Conservation (phyloP, 2,888 invertebrate species). For the Synergus laeviventris region DNA sequence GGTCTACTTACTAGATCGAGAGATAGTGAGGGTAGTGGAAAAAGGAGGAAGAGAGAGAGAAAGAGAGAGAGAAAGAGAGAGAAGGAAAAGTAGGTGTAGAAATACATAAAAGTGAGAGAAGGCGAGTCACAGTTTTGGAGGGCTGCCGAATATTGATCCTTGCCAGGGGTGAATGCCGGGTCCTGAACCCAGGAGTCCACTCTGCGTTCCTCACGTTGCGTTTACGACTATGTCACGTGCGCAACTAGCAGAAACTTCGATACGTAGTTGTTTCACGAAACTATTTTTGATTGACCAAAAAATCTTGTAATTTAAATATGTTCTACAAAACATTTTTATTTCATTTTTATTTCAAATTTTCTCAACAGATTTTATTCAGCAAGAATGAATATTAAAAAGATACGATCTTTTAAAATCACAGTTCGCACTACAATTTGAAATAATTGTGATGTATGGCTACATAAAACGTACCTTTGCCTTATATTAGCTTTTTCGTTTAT, state of each 20-base stretch:
- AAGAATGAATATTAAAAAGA: too few relatives aligned
- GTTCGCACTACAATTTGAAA: too few relatives aligned
- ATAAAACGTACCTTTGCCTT: too few relatives aligned
- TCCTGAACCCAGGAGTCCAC: slow-evolving; percentile 55
- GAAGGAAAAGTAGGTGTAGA: slow-evolving; percentile 9
- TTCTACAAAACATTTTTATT: too few relatives aligned
- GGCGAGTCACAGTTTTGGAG: slow-evolving; percentile 66
- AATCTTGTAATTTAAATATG: too few relatives aligned
- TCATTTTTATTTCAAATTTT: too few relatives aligned
- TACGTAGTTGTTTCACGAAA: background rate
- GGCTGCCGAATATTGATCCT: slow-evolving; percentile 70
- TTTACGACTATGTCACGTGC: slow-evolving; percentile 45
- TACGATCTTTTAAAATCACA: too few relatives aligned
- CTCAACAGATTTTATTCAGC: too few relatives aligned
- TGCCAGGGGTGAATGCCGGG: slow-evolving; percentile 57
- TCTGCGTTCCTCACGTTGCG: slow-evolving; percentile 51
- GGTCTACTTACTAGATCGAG: slow-evolving; percentile 35
- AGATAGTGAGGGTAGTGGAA: slow-evolving; percentile 29
- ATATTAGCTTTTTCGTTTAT: too few relatives aligned
- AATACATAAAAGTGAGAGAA: slow-evolving; percentile 49
- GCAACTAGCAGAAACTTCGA: slow-evolving; percentile 21
- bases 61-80: slow-evolving; percentile 30
- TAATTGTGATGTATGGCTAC: too few relatives aligned
- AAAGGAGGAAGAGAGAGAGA: slow-evolving; percentile 25
- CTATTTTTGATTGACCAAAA: background rate